Evolutionary conservation across 1,140 invertebrate genomes (phyloP).

Genomic region (Drosophila rhopaloa): DNA sequence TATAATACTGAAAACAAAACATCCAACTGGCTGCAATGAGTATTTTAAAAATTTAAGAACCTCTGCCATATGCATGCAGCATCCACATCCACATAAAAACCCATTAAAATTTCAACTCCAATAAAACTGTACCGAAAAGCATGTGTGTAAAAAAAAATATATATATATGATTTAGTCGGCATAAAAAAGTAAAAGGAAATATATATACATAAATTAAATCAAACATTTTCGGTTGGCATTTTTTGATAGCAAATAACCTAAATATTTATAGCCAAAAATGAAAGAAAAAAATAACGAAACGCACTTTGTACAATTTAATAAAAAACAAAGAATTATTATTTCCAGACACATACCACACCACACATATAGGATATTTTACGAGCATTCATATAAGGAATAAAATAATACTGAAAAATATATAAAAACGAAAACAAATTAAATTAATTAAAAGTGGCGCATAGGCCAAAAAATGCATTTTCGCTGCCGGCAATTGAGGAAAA

Average conservation of each 20-base stretch:
- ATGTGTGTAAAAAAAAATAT: conserved; percentile 40
- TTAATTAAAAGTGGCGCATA: conserved; percentile 53
- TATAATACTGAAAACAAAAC: conserved; percentile 21
- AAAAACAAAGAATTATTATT: conserved; percentile 51
- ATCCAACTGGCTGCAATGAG: conserved; percentile 31
- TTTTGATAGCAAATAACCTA: conserved; percentile 58
- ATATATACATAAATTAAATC: conserved; percentile 49
- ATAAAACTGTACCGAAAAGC: conserved; percentile 33
- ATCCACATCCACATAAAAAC: conserved; percentile 26
- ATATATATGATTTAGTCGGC: conserved; percentile 38
- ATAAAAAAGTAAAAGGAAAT: conserved; percentile 16
- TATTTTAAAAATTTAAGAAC: conserved; percentile 49
- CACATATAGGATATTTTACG: conserved; percentile 54
- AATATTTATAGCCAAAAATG: conserved; percentile 58
- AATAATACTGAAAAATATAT: conserved; percentile 27
- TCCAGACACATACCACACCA: conserved; percentile 40
- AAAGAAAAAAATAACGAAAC: conserved; percentile 10
- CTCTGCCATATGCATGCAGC: conserved; percentile 26
- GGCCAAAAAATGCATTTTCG: conserved; percentile 44
- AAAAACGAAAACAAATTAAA: conserved; percentile 33
- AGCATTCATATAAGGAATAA: conserved; percentile 25
- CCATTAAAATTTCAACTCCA: conserved; percentile 48
- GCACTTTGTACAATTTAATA: conserved; percentile 72
- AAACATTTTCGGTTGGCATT: conserved; percentile 54
- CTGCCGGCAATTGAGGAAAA: conserved; percentile 15